phyloP scores from a whole-genome alignment of 2,888 invertebrate species.

The Monopis laevigella region DNA sequence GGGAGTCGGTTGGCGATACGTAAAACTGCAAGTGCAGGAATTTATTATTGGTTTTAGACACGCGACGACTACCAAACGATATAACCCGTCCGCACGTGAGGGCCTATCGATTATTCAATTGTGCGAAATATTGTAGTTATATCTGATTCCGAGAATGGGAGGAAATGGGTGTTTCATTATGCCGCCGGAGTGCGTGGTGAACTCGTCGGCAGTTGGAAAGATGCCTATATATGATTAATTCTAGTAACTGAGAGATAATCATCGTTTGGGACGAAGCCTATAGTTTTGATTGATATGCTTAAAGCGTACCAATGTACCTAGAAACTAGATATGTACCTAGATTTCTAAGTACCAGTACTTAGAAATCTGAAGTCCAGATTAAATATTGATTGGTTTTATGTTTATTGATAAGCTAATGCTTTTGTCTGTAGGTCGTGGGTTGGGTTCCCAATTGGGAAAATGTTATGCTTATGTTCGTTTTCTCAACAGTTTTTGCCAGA shows the following conservation, averaged over 20 bases:
- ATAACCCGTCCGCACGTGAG: conserved; percentile 18
- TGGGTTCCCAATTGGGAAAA: too few species aligned
- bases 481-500: too few species aligned
- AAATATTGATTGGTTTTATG: too few species aligned
- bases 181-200: conserved; percentile 38
- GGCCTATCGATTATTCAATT: conserved; percentile 19
- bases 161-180: conserved; percentile 57
- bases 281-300: too few species aligned
- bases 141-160: conserved; percentile 49
- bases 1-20: conserved; percentile 55
- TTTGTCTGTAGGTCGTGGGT: too few species aligned
- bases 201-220: neutral
- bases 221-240: neutral
- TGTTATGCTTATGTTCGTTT: too few species aligned
- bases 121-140: conserved; percentile 29
- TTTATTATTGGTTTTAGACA: conserved; percentile 49
- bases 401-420: too few species aligned
- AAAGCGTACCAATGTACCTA: too few species aligned
- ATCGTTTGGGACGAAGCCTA: too few species aligned
- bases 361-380: too few species aligned
- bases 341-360: too few species aligned
- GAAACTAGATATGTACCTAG: too few species aligned
- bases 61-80: conserved; percentile 48
- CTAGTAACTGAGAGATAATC: neutral
- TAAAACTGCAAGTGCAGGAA: conserved; percentile 65